These are phyloP conservation scores for Phasianus colchicus DNA, from an alignment of 2,113 vertebrate species.

Conservation along the genomic window DNA sequence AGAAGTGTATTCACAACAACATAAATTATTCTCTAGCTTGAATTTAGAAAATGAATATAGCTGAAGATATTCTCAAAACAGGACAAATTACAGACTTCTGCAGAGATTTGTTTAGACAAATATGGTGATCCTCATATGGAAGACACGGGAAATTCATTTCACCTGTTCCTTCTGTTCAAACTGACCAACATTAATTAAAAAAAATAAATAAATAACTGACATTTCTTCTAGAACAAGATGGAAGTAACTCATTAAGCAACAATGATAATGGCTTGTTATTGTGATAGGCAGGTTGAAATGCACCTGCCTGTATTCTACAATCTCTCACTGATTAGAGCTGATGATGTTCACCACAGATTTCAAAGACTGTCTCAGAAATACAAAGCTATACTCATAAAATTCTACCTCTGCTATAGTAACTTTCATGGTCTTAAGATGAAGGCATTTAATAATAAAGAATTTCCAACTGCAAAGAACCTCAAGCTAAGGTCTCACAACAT, in stretches of 20 bases:
- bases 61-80: background rate
- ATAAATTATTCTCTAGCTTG: background rate
- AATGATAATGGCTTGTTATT: background rate
- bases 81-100: background rate
- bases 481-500: background rate
- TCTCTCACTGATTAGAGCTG: background rate
- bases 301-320: background rate
- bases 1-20: background rate
- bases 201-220: background rate
- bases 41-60: background rate
- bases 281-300: background rate
- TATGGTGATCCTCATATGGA: background rate
- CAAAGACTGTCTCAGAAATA: background rate
- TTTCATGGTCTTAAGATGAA: background rate
- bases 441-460: background rate
- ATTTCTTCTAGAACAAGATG: conserved; percentile 3
- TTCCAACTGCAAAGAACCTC: background rate
- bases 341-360: background rate
- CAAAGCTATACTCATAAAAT: background rate
- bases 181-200: background rate
- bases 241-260: conserved; percentile 26
- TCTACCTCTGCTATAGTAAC: background rate
- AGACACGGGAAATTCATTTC: background rate
- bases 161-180: background rate
- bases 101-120: background rate